Percentiles rank a stretch among this genome's conserved stretches.
phyloP scores from a whole-genome alignment of 2,888 invertebrate species.

The Auanema sp. region DNA sequence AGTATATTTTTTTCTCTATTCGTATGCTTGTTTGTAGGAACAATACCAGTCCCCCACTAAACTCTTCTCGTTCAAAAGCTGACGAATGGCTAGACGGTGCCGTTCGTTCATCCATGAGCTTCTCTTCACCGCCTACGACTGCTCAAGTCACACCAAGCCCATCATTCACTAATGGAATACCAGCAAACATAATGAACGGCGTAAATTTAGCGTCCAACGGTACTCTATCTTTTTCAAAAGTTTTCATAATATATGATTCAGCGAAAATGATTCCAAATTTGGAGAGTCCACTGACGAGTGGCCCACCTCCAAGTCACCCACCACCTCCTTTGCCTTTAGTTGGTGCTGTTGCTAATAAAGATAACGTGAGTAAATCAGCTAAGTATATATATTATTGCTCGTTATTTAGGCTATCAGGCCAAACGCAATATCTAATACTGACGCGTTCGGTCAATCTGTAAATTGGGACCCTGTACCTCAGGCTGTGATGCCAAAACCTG shows the following conservation, averaged over 20 bases:
- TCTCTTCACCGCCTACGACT: conserved; percentile 5
- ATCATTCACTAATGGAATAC: no score
- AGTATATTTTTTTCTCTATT: neutral
- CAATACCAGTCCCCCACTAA: conserved; percentile 1
- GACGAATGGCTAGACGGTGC: conserved; percentile 54
- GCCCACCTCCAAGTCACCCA: conserved; percentile 23
- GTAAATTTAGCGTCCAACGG: no score
- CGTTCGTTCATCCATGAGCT: conserved; percentile 35
- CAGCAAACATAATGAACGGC: no score
- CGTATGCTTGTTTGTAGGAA: neutral
- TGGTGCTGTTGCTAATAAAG: conserved; percentile 13
- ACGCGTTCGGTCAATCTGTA: conserved; percentile 21
- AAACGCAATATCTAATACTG: neutral
- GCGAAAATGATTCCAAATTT: no score
- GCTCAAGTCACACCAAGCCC: no score
- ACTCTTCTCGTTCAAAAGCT: conserved; percentile 27
- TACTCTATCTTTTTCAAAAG: no score
- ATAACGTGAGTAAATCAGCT: neutral
- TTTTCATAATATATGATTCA: no score
- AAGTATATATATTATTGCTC: no score
- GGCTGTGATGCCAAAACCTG: conserved; percentile 23
- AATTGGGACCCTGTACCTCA: conserved; percentile 33
- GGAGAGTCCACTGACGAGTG: neutral
- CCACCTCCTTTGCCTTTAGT: conserved; percentile 17
- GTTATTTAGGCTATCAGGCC: no score